A percentile compares a stretch with the other conserved stretches of the same genome.
phyloP scores from a whole-genome alignment of 2,113 vertebrate genomes.

The Melanerpes aurifrons region DNA sequence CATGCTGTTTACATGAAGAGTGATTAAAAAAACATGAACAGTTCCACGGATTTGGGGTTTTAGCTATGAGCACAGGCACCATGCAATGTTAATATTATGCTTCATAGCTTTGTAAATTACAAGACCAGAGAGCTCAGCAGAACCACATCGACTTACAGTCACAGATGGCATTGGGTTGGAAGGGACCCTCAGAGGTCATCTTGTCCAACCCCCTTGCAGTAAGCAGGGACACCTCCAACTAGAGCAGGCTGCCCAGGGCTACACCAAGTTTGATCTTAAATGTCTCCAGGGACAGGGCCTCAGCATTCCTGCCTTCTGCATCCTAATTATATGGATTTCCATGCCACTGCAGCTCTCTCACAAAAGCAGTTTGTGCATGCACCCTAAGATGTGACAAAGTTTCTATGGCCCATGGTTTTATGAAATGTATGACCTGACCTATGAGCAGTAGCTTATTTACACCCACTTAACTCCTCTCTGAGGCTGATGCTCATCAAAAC shows the following conservation, averaged over 20 bases:
- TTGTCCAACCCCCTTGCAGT: too few relatives aligned
- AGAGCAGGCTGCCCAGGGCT: too few relatives aligned
- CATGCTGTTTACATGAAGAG: too few relatives aligned
- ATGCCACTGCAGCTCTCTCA: neutral
- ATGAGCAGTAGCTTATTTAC: neutral
- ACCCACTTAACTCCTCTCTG: neutral
- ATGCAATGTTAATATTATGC: rapidly evolving
- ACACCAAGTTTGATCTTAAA: too few relatives aligned
- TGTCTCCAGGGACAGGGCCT: too few relatives aligned
- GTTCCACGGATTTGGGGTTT: neutral
- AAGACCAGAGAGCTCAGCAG: neutral
- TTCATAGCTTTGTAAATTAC: neutral
- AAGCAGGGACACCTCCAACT: too few relatives aligned
- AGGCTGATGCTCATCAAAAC: neutral
- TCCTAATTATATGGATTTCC: rapidly evolving
- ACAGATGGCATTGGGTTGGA: too few relatives aligned
- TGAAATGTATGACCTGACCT: neutral
- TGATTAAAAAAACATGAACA: rapidly evolving
- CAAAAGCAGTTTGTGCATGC: rapidly evolving
- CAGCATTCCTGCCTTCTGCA: too few relatives aligned
- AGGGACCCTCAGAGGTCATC: too few relatives aligned
- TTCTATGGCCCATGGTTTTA: neutral
- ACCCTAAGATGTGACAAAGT: neutral
- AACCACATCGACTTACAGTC: rapidly evolving
- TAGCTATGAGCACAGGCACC: neutral